A percentile compares a stretch with the other conserved stretches of the same genome.
Evolutionary conservation across 2,888 invertebrate species (phyloP).

Genomic region (Xylocampa areola): DNA sequence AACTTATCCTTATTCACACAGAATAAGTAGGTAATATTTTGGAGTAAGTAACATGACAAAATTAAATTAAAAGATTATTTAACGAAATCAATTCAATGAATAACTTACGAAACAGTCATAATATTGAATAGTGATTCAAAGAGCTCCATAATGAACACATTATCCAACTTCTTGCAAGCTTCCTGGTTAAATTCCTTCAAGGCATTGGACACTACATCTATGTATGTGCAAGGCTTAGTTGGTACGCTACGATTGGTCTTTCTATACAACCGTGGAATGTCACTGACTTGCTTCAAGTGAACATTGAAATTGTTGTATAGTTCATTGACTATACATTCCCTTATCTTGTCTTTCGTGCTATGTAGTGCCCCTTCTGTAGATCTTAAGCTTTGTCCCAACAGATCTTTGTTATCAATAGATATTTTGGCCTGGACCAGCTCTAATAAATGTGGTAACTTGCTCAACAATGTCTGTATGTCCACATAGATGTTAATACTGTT

Average conservation of each 20-base stretch:
- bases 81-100: background rate
- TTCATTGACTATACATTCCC: slow-evolving; percentile 81
- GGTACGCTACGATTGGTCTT: slow-evolving; percentile 97
- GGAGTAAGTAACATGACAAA: too few relatives aligned
- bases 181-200: slow-evolving; percentile 90
- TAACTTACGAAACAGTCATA: slow-evolving; percentile 90
- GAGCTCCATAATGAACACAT: slow-evolving; percentile 73
- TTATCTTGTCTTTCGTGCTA: slow-evolving; percentile 73
- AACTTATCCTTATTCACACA: slow-evolving; percentile 6
- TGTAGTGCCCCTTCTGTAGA: slow-evolving; percentile 71
- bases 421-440: slow-evolving; percentile 72
- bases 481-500: slow-evolving; percentile 81
- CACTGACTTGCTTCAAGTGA: slow-evolving; percentile 95
- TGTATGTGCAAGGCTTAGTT: slow-evolving; percentile 94
- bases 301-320: slow-evolving; percentile 83
- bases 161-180: slow-evolving; percentile 78
- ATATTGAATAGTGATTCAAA: slow-evolving; percentile 83
- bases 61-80: slow-evolving; percentile 1
- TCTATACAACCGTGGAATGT: slow-evolving; percentile 97
- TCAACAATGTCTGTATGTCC: slow-evolving; percentile 73
- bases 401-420: slow-evolving; percentile 65
- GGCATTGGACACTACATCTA: slow-evolving; percentile 91
- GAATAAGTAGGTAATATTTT: too few relatives aligned
- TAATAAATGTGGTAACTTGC: slow-evolving; percentile 74
- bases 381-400: slow-evolving; percentile 73